These are phyloP conservation scores for Pangasianodon hypophthalmus DNA, from an alignment of 2,113 vertebrate genomes.

Conservation along the genomic window DNA sequence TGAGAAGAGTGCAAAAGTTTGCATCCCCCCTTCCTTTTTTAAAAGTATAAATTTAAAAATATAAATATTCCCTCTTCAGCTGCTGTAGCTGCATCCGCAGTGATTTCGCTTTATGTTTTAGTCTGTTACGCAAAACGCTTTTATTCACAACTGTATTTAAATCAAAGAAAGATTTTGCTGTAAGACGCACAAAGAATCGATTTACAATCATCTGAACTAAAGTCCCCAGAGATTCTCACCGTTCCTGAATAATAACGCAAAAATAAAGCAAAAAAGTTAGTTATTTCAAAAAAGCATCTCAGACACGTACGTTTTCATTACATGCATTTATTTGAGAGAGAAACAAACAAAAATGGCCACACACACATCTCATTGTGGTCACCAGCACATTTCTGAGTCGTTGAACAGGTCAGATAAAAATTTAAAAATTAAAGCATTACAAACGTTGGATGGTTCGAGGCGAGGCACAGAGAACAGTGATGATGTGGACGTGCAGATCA, in stretches of 20 bases:
- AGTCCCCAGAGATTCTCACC: neutral
- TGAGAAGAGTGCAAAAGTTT: neutral
- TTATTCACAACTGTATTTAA: neutral
- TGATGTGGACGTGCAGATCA: conserved; percentile 39
- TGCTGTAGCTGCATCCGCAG: neutral
- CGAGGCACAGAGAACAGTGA: conserved; percentile 48
- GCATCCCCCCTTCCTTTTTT: neutral
- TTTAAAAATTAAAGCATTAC: conserved; percentile 78
- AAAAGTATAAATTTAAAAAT: no score
- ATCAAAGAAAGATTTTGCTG: neutral
- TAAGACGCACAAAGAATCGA: neutral
- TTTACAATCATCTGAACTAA: neutral
- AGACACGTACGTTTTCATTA: conserved; percentile 60
- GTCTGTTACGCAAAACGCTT: neutral
- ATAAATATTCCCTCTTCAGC: neutral
- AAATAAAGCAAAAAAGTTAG: neutral
- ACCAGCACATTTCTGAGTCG: conserved; percentile 78
- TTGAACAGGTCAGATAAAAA: conserved; percentile 77
- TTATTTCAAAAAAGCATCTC: neutral
- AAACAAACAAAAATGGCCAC: conserved; percentile 70
- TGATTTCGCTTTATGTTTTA: no score
- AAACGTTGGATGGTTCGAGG: conserved; percentile 64
- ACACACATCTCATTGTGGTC: conserved; percentile 78
- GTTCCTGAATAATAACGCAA: neutral
- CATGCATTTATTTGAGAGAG: conserved; percentile 80